Conservation (phyloP, 2,888 invertebrate genomes). For the Eucera pruinosa region DNA sequence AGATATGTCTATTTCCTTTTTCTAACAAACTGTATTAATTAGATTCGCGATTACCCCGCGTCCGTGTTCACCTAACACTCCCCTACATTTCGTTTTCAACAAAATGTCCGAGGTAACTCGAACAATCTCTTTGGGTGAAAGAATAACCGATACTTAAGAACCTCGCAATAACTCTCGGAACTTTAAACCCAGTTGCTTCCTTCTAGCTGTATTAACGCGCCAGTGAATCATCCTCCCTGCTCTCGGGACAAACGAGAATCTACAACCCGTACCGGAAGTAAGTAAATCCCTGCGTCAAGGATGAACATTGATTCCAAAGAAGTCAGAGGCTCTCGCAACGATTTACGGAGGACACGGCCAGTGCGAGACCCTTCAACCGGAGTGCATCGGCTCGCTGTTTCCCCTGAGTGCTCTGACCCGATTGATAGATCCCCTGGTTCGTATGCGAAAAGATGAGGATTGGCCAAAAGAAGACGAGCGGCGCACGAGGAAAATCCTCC, state of each 20-base stretch:
- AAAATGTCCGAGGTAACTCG: too few relatives aligned
- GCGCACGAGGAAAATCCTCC: conserved; percentile 48
- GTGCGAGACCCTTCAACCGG: conserved; percentile 20
- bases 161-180: too few relatives aligned
- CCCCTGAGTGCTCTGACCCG: conserved; percentile 55
- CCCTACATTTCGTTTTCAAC: too few relatives aligned
- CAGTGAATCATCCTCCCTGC: conserved; percentile 10
- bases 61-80: too few relatives aligned
- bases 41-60: too few relatives aligned
- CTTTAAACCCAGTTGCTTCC: neutral
- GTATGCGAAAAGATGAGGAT: conserved; percentile 66
- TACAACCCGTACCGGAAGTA: conserved; percentile 25
- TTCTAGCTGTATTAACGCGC: neutral
- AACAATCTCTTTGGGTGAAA: too few relatives aligned
- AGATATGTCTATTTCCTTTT: too few relatives aligned
- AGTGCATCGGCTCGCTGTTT: conserved; percentile 37
- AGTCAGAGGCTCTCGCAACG: conserved; percentile 11
- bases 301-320: conserved; percentile 50
- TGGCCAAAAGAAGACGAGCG: conserved; percentile 59
- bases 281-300: conserved; percentile 41
- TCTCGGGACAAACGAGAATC: conserved; percentile 23
- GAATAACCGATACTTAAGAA: too few relatives aligned
- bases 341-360: conserved; percentile 2
- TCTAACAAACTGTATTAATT: too few relatives aligned
- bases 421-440: conserved; percentile 50